Evolutionary conservation across 2,113 vertebrate species (phyloP), one percentile per base, ranked within the genome.

Genomic region (Steatornis caripensis): DNA sequence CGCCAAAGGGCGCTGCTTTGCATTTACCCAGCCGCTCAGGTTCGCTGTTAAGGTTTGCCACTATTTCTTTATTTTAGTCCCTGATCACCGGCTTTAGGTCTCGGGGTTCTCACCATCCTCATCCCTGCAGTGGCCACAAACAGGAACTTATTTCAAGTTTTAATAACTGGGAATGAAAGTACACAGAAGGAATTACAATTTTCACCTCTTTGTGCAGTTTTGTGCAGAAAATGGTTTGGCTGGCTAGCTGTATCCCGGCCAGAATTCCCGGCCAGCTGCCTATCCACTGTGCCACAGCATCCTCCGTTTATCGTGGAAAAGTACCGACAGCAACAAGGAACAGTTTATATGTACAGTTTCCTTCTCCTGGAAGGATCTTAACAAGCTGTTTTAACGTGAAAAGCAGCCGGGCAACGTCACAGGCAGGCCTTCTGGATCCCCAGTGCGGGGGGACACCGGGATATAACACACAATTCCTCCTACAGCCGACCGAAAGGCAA

Each of bases 371-470:
- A 57, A 89, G 11, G 60, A 6, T 45, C 62, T 43, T 36, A 65
- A 4, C 0, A 11, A 76, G 58, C 58, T 84, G 76, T 24, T 62
- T 29, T 7, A 62, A 72, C 0, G 22, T 6, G 37, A 41, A 57
- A 61, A 90, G 83, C 90, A 92, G 82, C 75, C 45, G 79, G 58
- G 53, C 41, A 83, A 43, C 1, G 0, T 74, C 92, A 53, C 48
- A 69, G 39, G 34, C 77, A 48, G 48, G 17, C 32, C 19, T 29
- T 15, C 43, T 27, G 36, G 17, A 62, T 71, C 66, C 43, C 29
- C 60, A 43, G 0, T 0, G 3, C 36, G 58, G 43, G 51, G 21
- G 75, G 51, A 68, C 34, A 36, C 32, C 0, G 9, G 37, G 57
- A 65, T 16, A 10, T 4, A 85, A 66, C 58, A 49, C 36, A 34